These are phyloP conservation scores for Vanessa atalanta DNA, from an alignment of 1,140 invertebrate genomes.

Conservation along the genomic window DNA sequence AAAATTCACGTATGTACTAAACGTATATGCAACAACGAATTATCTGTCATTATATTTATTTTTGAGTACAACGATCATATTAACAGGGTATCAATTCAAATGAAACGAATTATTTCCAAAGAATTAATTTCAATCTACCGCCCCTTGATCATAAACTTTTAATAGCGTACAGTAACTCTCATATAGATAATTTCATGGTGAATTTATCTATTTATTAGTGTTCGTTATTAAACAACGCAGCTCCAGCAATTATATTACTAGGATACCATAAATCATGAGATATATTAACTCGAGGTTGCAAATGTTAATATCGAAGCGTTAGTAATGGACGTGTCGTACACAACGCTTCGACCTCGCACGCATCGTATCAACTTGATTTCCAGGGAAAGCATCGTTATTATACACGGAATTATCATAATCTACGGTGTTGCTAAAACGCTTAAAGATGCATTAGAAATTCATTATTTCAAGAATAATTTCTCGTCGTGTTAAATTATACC, in stretches of 20 bases:
- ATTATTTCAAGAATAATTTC: constrained; percentile 33
- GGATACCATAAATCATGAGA: constrained; percentile 34
- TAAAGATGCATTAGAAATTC: constrained; percentile 38
- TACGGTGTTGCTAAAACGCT: constrained; percentile 37
- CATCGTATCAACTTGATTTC: constrained; percentile 37
- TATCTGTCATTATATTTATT: no score
- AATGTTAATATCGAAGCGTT: constrained; percentile 50
- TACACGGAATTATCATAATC: constrained; percentile 38
- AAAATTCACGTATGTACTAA: no score
- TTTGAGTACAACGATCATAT: no score
- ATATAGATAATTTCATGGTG: constrained; percentile 6
- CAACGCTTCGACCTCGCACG: constrained; percentile 34
- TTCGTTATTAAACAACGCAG: constrained; percentile 18
- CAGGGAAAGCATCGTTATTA: constrained; percentile 41
- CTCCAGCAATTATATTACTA: constrained; percentile 21
- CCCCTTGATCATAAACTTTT: not conserved
- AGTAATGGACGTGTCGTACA: constrained; percentile 34
- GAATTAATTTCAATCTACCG: not conserved
- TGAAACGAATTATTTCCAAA: not conserved
- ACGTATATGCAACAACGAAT: no score
- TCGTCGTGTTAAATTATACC: constrained; percentile 19
- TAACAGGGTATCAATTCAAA: no score
- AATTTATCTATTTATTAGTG: constrained; percentile 4
- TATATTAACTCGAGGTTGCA: constrained; percentile 46
- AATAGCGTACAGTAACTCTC: not conserved